Percentiles rank a stretch among this genome's conserved stretches.
Conservation (phyloP, 2,797 vertebrate genomes). For the Liasis olivaceus region DNA sequence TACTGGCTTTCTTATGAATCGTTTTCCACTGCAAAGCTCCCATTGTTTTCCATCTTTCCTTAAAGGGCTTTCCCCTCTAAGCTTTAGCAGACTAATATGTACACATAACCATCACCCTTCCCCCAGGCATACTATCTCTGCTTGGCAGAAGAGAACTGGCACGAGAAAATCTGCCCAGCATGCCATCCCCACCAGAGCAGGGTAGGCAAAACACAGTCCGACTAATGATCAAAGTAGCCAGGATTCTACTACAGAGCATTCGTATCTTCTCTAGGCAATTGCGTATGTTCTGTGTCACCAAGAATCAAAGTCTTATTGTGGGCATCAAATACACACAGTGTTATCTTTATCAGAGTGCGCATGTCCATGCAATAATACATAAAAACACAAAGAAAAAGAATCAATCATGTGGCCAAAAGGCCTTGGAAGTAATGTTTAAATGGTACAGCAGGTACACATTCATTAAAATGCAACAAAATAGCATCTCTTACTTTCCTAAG, state of each 20-base stretch:
- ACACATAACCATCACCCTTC: background rate
- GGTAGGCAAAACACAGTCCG: background rate
- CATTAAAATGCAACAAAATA: background rate
- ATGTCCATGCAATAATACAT: background rate
- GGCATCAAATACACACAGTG: background rate
- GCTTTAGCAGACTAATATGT: conserved; percentile 19
- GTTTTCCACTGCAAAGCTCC: conserved; percentile 29
- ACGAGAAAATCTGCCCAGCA: background rate
- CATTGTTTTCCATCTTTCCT: conserved; percentile 41
- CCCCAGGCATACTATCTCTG: background rate
- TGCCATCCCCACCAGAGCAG: background rate
- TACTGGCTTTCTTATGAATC: conserved; percentile 25
- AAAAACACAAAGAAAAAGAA: background rate
- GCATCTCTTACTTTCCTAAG: background rate
- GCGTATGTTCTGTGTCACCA: background rate
- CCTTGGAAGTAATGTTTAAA: background rate
- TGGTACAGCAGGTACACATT: background rate
- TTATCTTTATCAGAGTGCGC: background rate
- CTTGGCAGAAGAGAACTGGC: background rate
- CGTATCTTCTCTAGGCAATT: background rate
- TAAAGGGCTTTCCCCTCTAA: conserved; percentile 15
- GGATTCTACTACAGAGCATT: background rate
- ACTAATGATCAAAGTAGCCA: background rate
- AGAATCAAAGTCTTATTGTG: background rate
- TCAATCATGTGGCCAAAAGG: background rate